Percentiles rank a stretch among this genome's conserved stretches.
Evolutionary conservation across 2,888 invertebrate species (phyloP).

Genomic region (Dioctria rufipes): DNA sequence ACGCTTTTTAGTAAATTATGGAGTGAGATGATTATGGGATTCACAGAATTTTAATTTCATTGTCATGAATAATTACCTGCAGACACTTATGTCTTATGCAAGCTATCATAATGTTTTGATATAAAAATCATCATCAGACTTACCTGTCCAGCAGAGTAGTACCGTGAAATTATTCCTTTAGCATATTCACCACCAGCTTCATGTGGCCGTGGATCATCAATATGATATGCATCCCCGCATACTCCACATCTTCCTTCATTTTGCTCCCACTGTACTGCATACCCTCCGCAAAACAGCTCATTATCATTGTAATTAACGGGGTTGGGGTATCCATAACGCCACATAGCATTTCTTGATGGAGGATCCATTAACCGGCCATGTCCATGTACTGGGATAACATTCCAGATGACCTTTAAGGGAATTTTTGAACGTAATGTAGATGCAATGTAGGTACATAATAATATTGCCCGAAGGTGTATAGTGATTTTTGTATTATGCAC

Average conservation of each 20-base stretch:
- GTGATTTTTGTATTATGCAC: slow-evolving; percentile 13
- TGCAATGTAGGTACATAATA: not conserved
- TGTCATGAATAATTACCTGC: not conserved
- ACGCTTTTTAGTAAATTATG: not conserved
- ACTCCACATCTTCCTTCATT: slow-evolving; percentile 90
- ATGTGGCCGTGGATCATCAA: slow-evolving; percentile 82
- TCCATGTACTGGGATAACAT: slow-evolving; percentile 73
- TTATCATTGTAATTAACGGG: slow-evolving; percentile 96
- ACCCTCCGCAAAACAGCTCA: slow-evolving; percentile 93
- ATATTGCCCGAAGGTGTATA: not conserved
- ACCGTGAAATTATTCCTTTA: slow-evolving; percentile 86
- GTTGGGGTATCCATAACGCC: slow-evolving; percentile 95
- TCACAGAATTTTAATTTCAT: not conserved
- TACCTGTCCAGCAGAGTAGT: slow-evolving; percentile 88
- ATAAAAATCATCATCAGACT: slow-evolving; percentile 57
- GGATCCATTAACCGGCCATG: slow-evolving; percentile 94
- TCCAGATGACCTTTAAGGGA: slow-evolving; percentile 55
- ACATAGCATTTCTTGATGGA: slow-evolving; percentile 93
- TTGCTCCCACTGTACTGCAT: slow-evolving; percentile 90
- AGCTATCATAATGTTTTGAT: slow-evolving; percentile 12
- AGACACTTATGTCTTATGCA: too few relatives aligned
- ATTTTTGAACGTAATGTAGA: slow-evolving; percentile 33
- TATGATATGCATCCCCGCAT: slow-evolving; percentile 89
- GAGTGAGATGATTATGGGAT: not conserved
- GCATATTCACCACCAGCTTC: slow-evolving; percentile 91